Evolutionary conservation across 2,888 invertebrate genomes (phyloP).

Genomic region (Cheilosia scutellata): DNA sequence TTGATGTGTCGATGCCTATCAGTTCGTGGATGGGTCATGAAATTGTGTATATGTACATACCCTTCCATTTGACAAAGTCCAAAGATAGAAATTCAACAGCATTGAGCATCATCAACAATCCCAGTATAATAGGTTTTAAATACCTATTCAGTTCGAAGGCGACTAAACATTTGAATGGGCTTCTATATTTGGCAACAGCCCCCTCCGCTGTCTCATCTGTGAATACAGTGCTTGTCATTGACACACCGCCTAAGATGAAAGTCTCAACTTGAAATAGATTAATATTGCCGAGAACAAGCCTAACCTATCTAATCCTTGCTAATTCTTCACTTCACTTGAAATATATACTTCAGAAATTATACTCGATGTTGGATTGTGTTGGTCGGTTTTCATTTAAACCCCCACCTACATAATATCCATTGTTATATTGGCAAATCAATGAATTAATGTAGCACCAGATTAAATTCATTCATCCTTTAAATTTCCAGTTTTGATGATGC

Average conservation of each 20-base stretch:
- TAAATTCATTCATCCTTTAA: constrained; percentile 31
- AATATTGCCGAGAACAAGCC: background rate
- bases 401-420: background rate
- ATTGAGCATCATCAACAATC: too few species aligned
- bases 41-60: too few species aligned
- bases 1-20: too few species aligned
- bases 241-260: constrained; percentile 35
- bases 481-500: constrained; percentile 6
- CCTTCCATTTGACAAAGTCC: too few species aligned
- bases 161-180: constrained; percentile 33
- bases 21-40: too few species aligned
- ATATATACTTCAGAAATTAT: background rate
- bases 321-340: constrained; percentile 55
- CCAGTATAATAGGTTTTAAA: too few species aligned
- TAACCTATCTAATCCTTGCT: constrained; percentile 18
- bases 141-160: background rate
- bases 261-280: constrained; percentile 23
- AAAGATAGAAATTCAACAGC: too few species aligned
- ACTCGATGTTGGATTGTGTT: background rate
- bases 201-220: background rate
- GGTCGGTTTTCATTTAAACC: background rate
- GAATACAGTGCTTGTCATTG: constrained; percentile 14
- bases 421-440: constrained; percentile 35
- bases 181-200: constrained; percentile 31
- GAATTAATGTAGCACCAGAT: constrained; percentile 38